A percentile compares a stretch with the other conserved stretches of the same genome.
phyloP scores from a whole-genome alignment of 2,113 vertebrate genomes.

The Pardalotus punctatus region DNA sequence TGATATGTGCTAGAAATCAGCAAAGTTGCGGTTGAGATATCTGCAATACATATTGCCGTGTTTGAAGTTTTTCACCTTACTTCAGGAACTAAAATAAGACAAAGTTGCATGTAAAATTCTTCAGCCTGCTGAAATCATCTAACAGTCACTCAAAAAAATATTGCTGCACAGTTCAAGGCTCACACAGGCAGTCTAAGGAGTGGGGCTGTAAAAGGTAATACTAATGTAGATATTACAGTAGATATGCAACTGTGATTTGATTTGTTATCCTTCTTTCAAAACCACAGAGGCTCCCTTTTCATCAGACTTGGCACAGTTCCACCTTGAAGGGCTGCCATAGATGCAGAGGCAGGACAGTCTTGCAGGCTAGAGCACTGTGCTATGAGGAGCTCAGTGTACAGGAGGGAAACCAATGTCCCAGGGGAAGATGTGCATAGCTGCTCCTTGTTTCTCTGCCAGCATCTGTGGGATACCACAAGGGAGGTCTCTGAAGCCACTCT shows the following conservation, averaged over 20 bases:
- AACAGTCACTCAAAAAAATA: background rate
- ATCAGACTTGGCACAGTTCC: rapidly evolving
- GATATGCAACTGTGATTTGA: background rate
- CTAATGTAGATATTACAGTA: background rate
- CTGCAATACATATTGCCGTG: background rate
- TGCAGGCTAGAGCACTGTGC: background rate
- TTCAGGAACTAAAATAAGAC: background rate
- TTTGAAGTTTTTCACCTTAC: background rate
- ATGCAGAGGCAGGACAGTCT: background rate
- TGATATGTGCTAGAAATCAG: background rate
- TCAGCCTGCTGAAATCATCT: background rate
- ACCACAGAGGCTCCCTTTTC: background rate
- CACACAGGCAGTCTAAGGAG: background rate
- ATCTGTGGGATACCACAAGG: background rate
- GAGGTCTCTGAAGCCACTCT: background rate
- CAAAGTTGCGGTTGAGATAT: background rate
- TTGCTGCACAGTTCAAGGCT: background rate
- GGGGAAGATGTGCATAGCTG: background rate
- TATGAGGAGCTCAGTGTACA: background rate
- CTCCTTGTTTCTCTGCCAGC: background rate
- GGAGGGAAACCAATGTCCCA: background rate
- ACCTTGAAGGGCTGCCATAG: background rate
- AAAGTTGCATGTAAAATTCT: background rate
- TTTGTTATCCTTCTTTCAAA: background rate
- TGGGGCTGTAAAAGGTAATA: background rate